These are phyloP conservation scores for Mamestra configurata DNA, from an alignment of 1,140 invertebrate genomes.

Conservation along the genomic window DNA sequence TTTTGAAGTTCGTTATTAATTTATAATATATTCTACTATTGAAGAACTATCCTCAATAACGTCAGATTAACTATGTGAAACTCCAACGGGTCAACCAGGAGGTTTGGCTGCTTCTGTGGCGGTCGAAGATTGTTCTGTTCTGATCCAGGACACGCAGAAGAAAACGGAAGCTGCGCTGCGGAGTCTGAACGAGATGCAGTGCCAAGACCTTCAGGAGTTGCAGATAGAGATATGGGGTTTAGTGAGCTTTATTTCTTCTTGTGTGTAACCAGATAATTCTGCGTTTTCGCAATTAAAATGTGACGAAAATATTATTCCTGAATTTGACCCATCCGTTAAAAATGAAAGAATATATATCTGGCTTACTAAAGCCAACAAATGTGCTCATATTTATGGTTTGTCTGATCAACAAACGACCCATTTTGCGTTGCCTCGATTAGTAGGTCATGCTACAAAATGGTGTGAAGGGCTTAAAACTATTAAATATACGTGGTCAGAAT, in stretches of 20 bases:
- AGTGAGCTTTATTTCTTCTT: background rate
- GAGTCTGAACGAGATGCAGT: background rate
- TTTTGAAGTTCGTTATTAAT: no score
- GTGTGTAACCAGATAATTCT: background rate
- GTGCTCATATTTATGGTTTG: conserved; percentile 46
- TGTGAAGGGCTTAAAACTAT: conserved; percentile 48
- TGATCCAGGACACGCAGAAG: no score
- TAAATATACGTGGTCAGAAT: background rate
- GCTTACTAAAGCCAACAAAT: conserved; percentile 23
- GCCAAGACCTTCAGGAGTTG: background rate
- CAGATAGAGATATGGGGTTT: background rate
- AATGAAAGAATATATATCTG: background rate
- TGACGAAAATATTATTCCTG: background rate
- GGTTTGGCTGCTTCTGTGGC: no score
- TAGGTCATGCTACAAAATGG: conserved; percentile 48
- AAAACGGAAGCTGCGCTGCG: no score
- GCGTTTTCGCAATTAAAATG: background rate
- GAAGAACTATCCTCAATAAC: no score
- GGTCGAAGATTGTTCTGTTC: no score
- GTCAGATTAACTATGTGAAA: no score
- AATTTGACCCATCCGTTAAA: background rate
- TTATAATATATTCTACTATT: no score
- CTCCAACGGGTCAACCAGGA: no score
- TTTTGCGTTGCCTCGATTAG: conserved; percentile 42
- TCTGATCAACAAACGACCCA: conserved; percentile 41